Evolutionary conservation across 2,888 invertebrate genomes (phyloP), one percentile per base, ranked within the genome.

Genomic region (Platerodrilus igneus): DNA sequence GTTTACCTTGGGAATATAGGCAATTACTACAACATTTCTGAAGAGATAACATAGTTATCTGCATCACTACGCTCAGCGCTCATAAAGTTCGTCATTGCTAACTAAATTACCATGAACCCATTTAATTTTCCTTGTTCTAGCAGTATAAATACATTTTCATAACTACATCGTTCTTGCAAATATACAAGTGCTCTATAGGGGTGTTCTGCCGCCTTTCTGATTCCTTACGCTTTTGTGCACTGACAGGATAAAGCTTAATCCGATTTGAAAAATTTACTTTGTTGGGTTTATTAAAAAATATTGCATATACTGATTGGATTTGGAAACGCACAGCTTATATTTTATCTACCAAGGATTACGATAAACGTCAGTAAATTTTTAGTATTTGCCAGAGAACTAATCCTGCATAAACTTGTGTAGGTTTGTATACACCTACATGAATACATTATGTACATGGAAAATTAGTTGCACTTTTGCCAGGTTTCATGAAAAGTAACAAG

Each of bases 51-150:
- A 15, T 9, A 21, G 31, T 31, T 31, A 31, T 31, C 31, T 31
- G 31, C 31, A 31, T 31, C 31, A 21, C 31, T 31, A 31, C 18
- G 21, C 20, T 21, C 20, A 15, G 21, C 31, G 31, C 21, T 31
- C 31, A 20, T 20, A 21, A 20, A 21, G 31, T 31, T 18, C 29
- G 29, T 29, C 29, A 29, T 10, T 13, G 17, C 29, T 29, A 31
- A 31, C 31, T 31, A 31, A 11, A 21, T 21, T 31, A 31, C 14
- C 20, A 31, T 10, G 31, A 31, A 18, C 20, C 23, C 30, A 31
- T 31, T 31, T 31, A 31, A 31, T 31, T 31, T 31, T 31, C 31
- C 31, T 14, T 21, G 31, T 31, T 31, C 31, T 21, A n/a, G n/a
- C n/a, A n/a, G n/a, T n/a, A n/a, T n/a, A n/a, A n/a, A 20, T 31